phyloP scores from a whole-genome alignment of 2,113 vertebrate genomes.

The Bothrops jararaca region DNA sequence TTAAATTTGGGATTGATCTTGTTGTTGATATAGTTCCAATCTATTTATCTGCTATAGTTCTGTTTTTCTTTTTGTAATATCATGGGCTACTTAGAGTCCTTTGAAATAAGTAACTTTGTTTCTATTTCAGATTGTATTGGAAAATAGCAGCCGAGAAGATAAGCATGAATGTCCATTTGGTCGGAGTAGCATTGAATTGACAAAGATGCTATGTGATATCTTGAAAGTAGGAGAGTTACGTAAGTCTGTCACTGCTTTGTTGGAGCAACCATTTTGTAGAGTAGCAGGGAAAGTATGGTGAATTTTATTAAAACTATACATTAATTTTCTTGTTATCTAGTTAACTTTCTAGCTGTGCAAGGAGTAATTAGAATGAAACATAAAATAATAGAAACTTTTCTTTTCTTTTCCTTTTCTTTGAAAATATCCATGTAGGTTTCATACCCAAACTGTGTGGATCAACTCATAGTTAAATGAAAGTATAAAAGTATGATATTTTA shows the following conservation, averaged over 20 bases:
- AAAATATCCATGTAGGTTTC: rapidly evolving
- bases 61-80: not conserved
- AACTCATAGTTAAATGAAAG: not conserved
- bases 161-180: constrained; percentile 98
- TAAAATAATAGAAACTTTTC: not conserved
- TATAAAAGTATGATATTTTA: not conserved
- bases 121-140: constrained; percentile 87
- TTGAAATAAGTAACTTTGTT: constrained; percentile 18
- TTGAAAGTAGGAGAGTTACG: constrained; percentile 97
- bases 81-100: not conserved
- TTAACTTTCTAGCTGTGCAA: not conserved
- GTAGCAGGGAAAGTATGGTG: not conserved
- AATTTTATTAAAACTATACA: not conserved
- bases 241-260: constrained; percentile 73
- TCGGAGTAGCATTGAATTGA: constrained; percentile 97
- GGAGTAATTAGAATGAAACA: not conserved
- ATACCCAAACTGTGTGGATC: rapidly evolving
- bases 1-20: not conserved
- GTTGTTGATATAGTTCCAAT: not conserved
- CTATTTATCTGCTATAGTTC: not conserved
- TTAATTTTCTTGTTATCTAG: not conserved
- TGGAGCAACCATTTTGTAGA: not conserved
- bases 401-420: not conserved
- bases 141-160: constrained; percentile 98
- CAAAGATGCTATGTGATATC: constrained; percentile 97